Evolutionary conservation across 2,888 invertebrate genomes (phyloP), one percentile per base, ranked within the genome.

Genomic region (Cryptops parisi): DNA sequence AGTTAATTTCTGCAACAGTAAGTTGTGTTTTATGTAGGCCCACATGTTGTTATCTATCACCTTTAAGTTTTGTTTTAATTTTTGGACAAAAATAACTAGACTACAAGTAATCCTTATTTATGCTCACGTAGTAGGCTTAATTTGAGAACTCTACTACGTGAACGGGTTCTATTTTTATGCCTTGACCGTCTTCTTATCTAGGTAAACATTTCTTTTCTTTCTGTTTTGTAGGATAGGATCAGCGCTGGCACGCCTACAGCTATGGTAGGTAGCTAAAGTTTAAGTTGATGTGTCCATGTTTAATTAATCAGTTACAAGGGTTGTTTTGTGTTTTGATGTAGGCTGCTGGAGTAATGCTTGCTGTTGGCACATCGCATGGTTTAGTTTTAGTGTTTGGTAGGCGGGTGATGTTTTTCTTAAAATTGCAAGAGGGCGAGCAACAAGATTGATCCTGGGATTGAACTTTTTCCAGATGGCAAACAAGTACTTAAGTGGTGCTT

Each of bases 311-410:
- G 6, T 15, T 33, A 33, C 15, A 9, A 9, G 15, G 6, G 15
- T 6, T 33, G 33, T 47, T 44, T 19, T 40, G 41, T 54, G 44
- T 51, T 54, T 55, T 48, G 46, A 60, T 63, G 3, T 58, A 68
- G 64, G 82, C 86, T 60, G 84, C 84, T 3, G 66, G 69, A 6
- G 81, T 82, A 52, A 79, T 83, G 69, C 78, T 93, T 57, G 86
- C 86, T n/a, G 79, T 94, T 26, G 96, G 96, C 38, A 96, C 93
- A 26, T 89, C 91, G 24, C 90, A 93, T 70, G 94, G 96, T 1
- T 80, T 89, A 60, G 78, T 91, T 52, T 73, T 96, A 25, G 81
- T 88, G 52, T 90, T 89, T 71, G 86, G 87, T 74, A 74, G 78
- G 48, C 80, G 6, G 6, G 15, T 15, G 6, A 6, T 6, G 33